Percentiles rank a stretch among this genome's conserved stretches.
Conservation (phyloP, 1,140 invertebrate species). For the Temnothorax nylanderi region DNA sequence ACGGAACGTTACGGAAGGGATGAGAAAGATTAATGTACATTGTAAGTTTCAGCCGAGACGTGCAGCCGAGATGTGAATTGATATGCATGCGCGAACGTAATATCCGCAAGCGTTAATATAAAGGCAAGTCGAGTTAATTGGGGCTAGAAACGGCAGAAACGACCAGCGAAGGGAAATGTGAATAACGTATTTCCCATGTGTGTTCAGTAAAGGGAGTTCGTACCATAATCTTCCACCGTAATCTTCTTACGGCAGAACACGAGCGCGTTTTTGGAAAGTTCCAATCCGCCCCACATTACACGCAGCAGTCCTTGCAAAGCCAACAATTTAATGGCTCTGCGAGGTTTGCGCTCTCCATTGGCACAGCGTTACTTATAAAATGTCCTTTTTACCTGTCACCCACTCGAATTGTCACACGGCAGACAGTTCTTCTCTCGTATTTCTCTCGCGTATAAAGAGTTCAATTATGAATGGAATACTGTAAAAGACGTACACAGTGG, state of each 20-base stretch:
- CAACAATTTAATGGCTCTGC: conserved; percentile 33
- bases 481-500: neutral
- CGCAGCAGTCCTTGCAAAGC: neutral
- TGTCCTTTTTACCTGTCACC: neutral
- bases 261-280: conserved; percentile 31
- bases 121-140: conserved; percentile 60
- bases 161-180: neutral
- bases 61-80: neutral
- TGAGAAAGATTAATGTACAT: conserved; percentile 22
- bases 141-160: neutral
- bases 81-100: conserved; percentile 12
- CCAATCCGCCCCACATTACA: neutral
- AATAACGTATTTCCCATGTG: conserved; percentile 60
- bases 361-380: neutral
- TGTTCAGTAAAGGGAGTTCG: conserved; percentile 18
- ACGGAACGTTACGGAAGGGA: neutral
- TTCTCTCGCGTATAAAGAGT: neutral
- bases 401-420: neutral
- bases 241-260: conserved; percentile 22
- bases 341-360: neutral
- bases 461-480: conserved; percentile 46
- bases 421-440: neutral
- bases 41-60: neutral
- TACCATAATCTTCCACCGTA: conserved; percentile 42
- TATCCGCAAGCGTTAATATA: conserved; percentile 60